Base-by-base conservation (phyloP, 2,113 vertebrate genomes). In the Corythaixoides concolor region DNA sequence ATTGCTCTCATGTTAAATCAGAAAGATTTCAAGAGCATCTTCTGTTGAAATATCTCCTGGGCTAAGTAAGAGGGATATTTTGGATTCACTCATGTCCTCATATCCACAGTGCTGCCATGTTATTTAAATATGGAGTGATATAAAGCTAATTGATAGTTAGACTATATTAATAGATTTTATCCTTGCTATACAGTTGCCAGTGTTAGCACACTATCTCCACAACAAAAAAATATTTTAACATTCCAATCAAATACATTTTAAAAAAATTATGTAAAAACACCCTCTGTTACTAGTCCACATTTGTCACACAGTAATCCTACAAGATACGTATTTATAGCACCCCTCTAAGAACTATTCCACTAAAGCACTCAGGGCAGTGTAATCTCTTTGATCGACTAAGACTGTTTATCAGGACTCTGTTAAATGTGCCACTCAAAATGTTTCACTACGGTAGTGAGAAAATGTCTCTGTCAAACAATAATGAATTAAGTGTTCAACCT, bases 1-100 rank as follows among this genome's bases (percentile, higher is more conserved):
- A 88, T 60, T 87, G 67, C 27, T 94, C 33, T 91, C 76, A 49
- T 60, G n/a, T 92, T 94, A 78, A 92, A 80, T 92, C 18, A 74
- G 69, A 79, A 85, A 89, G 52, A 43, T 95, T 94, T 95, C 80
- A 78, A 78, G 27, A 72, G 2, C 13, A 68, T 52, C 23, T 60
- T 85, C 62, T 70, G 41, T 35, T 86, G 45, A 74, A 82, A n/a
- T 59, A 52, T 55, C 62, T 94, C 53, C 35, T 37, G n/a, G 63
- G 47, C 9, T 91, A 78, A 95, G 74, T 75, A 26, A 63, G 69
- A 72, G 23, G 16, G 32, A 11, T 75, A 53, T 59, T 81, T 89
- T 59, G 7, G 43, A 81, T 80, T 91, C 21, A 27, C 2, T 78
- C 37, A 30, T 63, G 39, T 82, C 49, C 43, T 91, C 23, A 19